Percentiles rank a stretch among this genome's conserved stretches.
Conservation (phyloP, 2,113 vertebrate species). For the Dendropsophus ebraccatus region DNA sequence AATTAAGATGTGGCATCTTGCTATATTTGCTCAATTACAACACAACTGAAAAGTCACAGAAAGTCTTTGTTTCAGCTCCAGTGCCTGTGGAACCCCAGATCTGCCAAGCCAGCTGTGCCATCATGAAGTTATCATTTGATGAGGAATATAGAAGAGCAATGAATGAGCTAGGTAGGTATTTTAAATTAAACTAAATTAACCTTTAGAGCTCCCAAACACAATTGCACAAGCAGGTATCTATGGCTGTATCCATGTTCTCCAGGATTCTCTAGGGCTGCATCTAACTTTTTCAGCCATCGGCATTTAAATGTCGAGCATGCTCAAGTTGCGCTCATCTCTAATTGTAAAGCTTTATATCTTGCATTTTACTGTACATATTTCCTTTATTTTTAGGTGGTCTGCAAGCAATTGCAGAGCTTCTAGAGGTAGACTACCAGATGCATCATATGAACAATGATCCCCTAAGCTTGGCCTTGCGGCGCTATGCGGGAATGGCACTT, state of each 20-base stretch:
- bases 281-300: no score
- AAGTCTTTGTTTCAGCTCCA: conserved; percentile 70
- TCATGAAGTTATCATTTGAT: conserved; percentile 98
- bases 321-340: no score
- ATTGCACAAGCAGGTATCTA: no score
- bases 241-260: no score
- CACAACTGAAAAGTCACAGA: neutral
- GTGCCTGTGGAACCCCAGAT: conserved; percentile 93
- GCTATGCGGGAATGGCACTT: conserved; percentile 93
- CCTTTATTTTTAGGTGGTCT: conserved; percentile 78
- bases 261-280: no score
- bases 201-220: neutral
- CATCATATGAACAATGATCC: conserved; percentile 87
- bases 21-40: no score
- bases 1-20: no score
- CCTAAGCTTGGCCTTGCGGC: conserved; percentile 89
- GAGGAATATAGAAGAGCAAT: conserved; percentile 94
- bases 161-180: conserved; percentile 89
- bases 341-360: no score
- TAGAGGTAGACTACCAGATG: conserved; percentile 93
- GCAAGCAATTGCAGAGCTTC: conserved; percentile 89
- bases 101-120: conserved; percentile 92
- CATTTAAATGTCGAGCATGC: no score
- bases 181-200: no score
- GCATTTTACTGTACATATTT: neutral